Conservation (phyloP, 2,113 vertebrate species). For the Lasiurus cinereus region DNA sequence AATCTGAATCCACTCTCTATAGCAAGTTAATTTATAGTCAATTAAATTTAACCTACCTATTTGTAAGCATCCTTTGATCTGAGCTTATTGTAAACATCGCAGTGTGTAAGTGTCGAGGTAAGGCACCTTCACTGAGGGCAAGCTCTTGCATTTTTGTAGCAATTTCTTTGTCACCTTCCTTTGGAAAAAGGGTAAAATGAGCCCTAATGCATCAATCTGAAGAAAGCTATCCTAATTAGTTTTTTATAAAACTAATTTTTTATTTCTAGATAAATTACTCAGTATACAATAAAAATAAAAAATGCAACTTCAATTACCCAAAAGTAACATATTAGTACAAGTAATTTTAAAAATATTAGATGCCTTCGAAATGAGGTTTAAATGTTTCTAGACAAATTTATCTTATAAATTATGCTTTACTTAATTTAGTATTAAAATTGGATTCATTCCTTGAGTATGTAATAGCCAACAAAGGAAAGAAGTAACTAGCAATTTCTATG, state of each 20-base stretch:
- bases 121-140: conserved; percentile 98
- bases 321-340: neutral
- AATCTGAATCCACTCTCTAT: conserved; percentile 28
- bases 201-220: conserved; percentile 83
- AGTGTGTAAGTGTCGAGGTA: conserved; percentile 97
- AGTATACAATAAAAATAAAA: conserved; percentile 45
- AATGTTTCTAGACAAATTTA: conserved; percentile 59
- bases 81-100: conserved; percentile 98
- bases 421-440: conserved; percentile 58
- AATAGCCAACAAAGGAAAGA: neutral
- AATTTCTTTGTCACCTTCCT: conserved; percentile 99
- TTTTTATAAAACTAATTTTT: conserved; percentile 54
- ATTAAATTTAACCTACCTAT: conserved; percentile 91
- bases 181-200: conserved; percentile 88
- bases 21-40: conserved; percentile 78
- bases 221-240: conserved; percentile 74
- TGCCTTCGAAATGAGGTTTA: conserved; percentile 52
- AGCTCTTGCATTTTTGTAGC: conserved; percentile 99
- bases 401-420: conserved; percentile 21
- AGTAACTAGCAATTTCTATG: conserved; percentile 17
- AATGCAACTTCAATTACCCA: neutral
- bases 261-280: conserved; percentile 55
- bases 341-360: conserved; percentile 30
- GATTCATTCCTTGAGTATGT: neutral
- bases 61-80: conserved; percentile 99